phyloP scores from a whole-genome alignment of 2,888 invertebrate genomes.

The Tachina lurida region DNA sequence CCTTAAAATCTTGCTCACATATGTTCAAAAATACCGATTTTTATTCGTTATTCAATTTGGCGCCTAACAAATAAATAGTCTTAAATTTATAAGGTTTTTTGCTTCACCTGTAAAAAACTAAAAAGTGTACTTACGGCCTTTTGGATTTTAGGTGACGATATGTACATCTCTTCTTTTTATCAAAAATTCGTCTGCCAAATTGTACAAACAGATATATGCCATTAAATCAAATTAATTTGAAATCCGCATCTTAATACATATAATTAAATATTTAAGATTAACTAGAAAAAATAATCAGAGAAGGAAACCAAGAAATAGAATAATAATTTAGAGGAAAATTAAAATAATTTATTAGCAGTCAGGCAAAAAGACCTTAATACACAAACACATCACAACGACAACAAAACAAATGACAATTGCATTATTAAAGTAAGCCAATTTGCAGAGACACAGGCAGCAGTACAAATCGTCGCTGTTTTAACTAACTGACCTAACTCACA shows the following conservation, averaged over 20 bases:
- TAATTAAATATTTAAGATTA: slow-evolving; percentile 13
- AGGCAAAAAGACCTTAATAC: background rate
- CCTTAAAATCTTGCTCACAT: no score
- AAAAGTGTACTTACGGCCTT: no score
- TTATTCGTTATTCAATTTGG: no score
- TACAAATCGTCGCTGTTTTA: no score
- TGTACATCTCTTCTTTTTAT: background rate
- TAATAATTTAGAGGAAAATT: slow-evolving; percentile 37
- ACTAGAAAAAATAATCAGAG: background rate
- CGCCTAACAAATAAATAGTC: no score
- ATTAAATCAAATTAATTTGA: slow-evolving; percentile 41
- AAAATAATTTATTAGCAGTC: slow-evolving; percentile 62
- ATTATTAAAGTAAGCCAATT: slow-evolving; percentile 51
- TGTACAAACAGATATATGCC: background rate
- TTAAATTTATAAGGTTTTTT: no score
- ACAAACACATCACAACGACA: slow-evolving; percentile 15
- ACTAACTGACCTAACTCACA: no score
- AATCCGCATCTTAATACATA: slow-evolving; percentile 9
- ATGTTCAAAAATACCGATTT: no score
- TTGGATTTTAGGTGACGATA: no score
- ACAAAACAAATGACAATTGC: slow-evolving; percentile 42
- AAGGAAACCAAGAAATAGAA: slow-evolving; percentile 4
- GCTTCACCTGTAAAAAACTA: no score
- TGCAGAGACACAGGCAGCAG: slow-evolving; percentile 42
- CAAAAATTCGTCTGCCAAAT: background rate